phyloP scores from a whole-genome alignment of 2,888 invertebrate genomes.

The Trachelus troglodyta region DNA sequence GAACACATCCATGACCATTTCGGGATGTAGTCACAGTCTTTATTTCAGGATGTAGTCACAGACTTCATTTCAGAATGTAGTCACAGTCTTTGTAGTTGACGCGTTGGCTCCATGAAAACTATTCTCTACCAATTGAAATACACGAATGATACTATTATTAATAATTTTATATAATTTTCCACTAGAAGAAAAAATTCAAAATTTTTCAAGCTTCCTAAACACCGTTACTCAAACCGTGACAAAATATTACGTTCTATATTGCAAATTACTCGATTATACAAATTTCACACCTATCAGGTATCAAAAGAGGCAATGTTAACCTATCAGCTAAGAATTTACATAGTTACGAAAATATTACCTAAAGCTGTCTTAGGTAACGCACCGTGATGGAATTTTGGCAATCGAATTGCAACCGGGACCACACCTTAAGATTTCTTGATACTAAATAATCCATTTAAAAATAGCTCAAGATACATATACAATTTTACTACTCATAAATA shows the following conservation, averaged over 20 bases:
- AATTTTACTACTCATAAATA: too few species aligned
- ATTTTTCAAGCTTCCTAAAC: background rate
- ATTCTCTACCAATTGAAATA: background rate
- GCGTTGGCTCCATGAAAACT: background rate
- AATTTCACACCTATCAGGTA: background rate
- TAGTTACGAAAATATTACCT: background rate
- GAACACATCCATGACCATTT: background rate
- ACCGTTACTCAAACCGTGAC: background rate
- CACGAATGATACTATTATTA: background rate
- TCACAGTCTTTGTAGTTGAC: background rate
- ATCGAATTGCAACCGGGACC: background rate
- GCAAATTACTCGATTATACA: background rate
- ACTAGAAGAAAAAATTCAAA: background rate
- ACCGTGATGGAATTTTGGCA: background rate
- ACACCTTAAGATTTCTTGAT: background rate
- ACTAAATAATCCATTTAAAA: background rate
- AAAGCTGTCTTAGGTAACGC: background rate
- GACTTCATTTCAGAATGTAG: too few species aligned
- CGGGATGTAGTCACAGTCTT: too few species aligned
- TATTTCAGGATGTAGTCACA: too few species aligned
- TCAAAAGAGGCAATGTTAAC: background rate
- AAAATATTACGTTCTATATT: background rate
- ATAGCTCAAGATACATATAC: background rate
- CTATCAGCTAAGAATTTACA: background rate
- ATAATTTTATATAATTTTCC: background rate